These are phyloP conservation scores for Notolepis coatsorum DNA, from an alignment of 2,797 vertebrate species.

Conservation along the genomic window DNA sequence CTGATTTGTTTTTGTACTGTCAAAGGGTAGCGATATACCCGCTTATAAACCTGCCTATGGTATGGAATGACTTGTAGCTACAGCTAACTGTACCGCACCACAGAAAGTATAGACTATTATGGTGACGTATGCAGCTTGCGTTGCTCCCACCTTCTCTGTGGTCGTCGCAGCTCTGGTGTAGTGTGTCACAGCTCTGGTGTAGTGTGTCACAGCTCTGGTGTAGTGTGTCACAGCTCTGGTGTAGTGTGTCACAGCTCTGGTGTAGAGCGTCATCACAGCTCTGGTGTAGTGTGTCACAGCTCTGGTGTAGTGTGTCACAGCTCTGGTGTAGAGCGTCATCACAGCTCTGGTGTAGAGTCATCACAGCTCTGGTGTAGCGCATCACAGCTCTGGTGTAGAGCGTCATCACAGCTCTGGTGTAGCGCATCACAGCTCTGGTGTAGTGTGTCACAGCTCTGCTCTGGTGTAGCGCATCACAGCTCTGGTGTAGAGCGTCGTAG, in stretches of 20 bases:
- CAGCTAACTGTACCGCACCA: no score
- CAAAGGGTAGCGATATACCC: constrained; percentile 4
- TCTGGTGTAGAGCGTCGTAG: no score
- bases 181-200: constrained; percentile 39
- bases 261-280: background rate
- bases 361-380: constrained; percentile 8
- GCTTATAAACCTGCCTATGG: constrained; percentile 21
- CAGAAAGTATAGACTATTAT: background rate
- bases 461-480: no score
- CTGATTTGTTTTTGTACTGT: constrained; percentile 9
- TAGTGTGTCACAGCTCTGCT: no score
- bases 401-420: constrained; percentile 18
- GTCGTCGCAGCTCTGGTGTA: background rate
- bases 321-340: no score
- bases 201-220: no score
- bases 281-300: constrained; percentile 26
- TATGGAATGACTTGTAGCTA: constrained; percentile 8
- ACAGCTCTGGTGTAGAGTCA: no score
- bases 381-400: constrained; percentile 40
- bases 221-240: no score
- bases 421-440: constrained; percentile 38
- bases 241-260: no score
- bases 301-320: constrained; percentile 36
- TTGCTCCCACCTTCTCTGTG: background rate
- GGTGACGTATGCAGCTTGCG: background rate